Percentiles rank a stretch among this genome's conserved stretches.
phyloP scores from a whole-genome alignment of 1,140 invertebrate species.

The Scylla paramamosain region DNA sequence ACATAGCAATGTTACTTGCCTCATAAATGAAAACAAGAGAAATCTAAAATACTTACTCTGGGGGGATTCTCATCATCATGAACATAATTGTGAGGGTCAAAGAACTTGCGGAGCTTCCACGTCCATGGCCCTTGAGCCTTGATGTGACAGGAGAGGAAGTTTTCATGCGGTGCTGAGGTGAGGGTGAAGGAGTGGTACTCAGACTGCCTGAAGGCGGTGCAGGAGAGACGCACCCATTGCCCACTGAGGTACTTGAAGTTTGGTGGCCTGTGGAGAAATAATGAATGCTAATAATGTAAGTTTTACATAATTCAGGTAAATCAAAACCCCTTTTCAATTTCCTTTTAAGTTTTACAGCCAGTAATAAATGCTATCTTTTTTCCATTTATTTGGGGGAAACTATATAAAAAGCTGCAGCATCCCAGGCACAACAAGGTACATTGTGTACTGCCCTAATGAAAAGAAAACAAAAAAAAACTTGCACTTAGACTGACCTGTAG shows the following conservation, averaged over 20 bases:
- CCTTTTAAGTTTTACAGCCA: too few species aligned
- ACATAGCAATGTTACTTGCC: background rate
- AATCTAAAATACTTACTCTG: conserved; percentile 68
- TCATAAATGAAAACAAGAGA: too few species aligned
- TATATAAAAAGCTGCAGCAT: too few species aligned
- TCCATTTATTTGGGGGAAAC: too few species aligned
- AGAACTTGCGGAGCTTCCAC: conserved; percentile 98
- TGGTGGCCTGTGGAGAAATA: conserved; percentile 85
- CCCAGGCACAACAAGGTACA: too few species aligned
- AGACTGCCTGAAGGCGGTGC: conserved; percentile 93
- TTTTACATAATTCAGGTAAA: too few species aligned
- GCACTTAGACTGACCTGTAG: conserved; percentile 82
- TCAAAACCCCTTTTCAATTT: too few species aligned
- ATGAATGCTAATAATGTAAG: too few species aligned
- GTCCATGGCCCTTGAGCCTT: conserved; percentile 99
- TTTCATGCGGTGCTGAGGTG: conserved; percentile 98
- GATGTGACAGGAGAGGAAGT: conserved; percentile 98
- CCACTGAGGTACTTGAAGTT: conserved; percentile 97
- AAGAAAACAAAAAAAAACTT: too few species aligned
- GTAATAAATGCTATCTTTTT: too few species aligned
- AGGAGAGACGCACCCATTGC: conserved; percentile 93
- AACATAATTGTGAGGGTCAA: conserved; percentile 96
- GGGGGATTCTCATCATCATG: conserved; percentile 89
- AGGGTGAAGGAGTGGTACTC: conserved; percentile 99
- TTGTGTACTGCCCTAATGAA: too few species aligned